phyloP scores from a whole-genome alignment of 2,888 invertebrate genomes.

The Drepana falcataria region DNA sequence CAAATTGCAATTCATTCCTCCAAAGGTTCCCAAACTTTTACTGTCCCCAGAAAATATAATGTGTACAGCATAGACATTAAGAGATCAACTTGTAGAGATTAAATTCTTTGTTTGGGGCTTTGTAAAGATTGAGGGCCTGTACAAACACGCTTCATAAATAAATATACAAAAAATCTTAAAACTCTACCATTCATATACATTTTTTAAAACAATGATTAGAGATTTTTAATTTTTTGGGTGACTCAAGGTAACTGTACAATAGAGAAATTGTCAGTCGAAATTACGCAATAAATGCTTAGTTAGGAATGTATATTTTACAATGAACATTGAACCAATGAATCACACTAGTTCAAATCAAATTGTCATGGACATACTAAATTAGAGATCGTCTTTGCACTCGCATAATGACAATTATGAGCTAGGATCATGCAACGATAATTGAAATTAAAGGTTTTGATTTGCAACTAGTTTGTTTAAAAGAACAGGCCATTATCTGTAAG shows the following conservation, averaged over 20 bases:
- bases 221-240: slow-evolving; percentile 19
- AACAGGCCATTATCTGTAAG: too few relatives aligned
- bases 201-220: slow-evolving; percentile 4
- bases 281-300: slow-evolving; percentile 23
- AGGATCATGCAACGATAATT: too few relatives aligned
- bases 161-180: slow-evolving; percentile 50
- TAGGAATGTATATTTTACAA: slow-evolving; percentile 24
- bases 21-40: background rate
- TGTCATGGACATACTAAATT: slow-evolving; percentile 24
- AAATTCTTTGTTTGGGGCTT: background rate
- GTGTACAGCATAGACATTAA: background rate
- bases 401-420: too few relatives aligned
- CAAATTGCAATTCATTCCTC: slow-evolving; percentile 1
- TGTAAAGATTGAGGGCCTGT: slow-evolving; percentile 1
- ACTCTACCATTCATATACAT: slow-evolving; percentile 24
- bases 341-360: slow-evolving; percentile 5
- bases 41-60: background rate
- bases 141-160: slow-evolving; percentile 59
- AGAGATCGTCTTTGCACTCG: background rate
- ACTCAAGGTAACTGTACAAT: slow-evolving; percentile 20
- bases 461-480: too few relatives aligned
- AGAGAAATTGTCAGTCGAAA: slow-evolving; percentile 17
- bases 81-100: background rate
- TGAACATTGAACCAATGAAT: slow-evolving; percentile 1
- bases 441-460: too few relatives aligned